Evolutionary conservation across 1,140 invertebrate genomes (phyloP).

Genomic region (Megalopta genalis): DNA sequence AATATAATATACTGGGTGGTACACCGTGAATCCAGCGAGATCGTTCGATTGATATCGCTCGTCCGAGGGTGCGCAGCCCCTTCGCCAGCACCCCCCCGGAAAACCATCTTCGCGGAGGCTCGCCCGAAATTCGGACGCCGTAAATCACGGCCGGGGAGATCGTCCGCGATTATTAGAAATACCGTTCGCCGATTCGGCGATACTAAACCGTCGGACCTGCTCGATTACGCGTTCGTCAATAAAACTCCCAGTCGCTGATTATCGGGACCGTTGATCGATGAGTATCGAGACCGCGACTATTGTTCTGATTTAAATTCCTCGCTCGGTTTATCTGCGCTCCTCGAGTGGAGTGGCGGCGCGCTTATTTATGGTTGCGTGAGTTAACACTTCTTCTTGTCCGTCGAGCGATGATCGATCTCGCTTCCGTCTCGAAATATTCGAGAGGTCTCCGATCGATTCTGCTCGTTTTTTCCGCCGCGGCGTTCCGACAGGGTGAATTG

Average conservation of each 20-base stretch:
- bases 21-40: conserved; percentile 34
- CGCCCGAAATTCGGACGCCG: conserved; percentile 26
- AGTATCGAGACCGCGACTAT: neutral
- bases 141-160: conserved; percentile 55
- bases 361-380: neutral
- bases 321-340: neutral
- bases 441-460: too few relatives aligned
- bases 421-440: neutral
- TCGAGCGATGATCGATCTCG: neutral
- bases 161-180: conserved; percentile 61
- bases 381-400: neutral
- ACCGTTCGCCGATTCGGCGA: conserved; percentile 9
- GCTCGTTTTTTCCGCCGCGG: too few relatives aligned
- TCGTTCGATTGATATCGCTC: conserved; percentile 47
- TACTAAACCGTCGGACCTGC: neutral
- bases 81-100: neutral
- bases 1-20: conserved; percentile 76
- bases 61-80: conserved; percentile 14
- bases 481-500: neutral
- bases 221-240: neutral
- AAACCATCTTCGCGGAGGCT: too few relatives aligned
- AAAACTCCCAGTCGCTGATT: conserved; percentile 7
- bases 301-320: conserved; percentile 21
- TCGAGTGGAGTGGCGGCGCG: neutral
- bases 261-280: conserved; percentile 29